Base-by-base conservation (phyloP, 2,113 vertebrate genomes). In the Plectropomus leopardus region DNA sequence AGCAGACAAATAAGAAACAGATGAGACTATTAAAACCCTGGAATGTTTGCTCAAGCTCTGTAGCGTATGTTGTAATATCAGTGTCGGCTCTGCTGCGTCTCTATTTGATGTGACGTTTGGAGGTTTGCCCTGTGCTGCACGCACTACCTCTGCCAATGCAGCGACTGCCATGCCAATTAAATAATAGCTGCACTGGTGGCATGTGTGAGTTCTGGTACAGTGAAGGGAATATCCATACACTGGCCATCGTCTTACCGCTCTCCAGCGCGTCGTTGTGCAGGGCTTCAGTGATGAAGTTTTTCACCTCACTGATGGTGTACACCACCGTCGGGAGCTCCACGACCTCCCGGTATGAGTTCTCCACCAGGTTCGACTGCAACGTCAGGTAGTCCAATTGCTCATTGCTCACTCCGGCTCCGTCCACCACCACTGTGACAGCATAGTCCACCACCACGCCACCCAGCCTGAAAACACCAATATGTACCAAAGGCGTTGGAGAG, bases 291-390 rank as follows among this genome's bases (percentile, higher is more conserved):
- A 94, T 94, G 30, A 95, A 89, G 75, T 94, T 92, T 78, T 90
- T 94, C 88, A 97, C 94, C 89, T 97, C 95, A 36, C 87, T 93
- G 84, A 96, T 85, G 65, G 95, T 94, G 91, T 97, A 96, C 74
- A 95, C 94, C 76, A 86, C 86, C 0, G 96, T 96, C 58, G 96
- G 94, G 3, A 90, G 94, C 89, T 96, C 95, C 54, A 95, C 92
- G 70, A 95, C 72, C 80, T 93, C 92, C 36, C 87, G 89, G 76
- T 96, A 95, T 2, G 94, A 96, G 83, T 94, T 96, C 84, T 98
- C 97, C 88, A 98, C 96, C 88, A 93, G 96, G 88, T 97, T 98
- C 19, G 96, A 96, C 77, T 98, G 96, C 78, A 97, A 91, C 75
- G 96, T 97, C 71, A 99, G 95, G 82, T 97, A 93, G 89, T 98